Conservation (phyloP, 2,797 vertebrate genomes). For the Euthynnus affinis region DNA sequence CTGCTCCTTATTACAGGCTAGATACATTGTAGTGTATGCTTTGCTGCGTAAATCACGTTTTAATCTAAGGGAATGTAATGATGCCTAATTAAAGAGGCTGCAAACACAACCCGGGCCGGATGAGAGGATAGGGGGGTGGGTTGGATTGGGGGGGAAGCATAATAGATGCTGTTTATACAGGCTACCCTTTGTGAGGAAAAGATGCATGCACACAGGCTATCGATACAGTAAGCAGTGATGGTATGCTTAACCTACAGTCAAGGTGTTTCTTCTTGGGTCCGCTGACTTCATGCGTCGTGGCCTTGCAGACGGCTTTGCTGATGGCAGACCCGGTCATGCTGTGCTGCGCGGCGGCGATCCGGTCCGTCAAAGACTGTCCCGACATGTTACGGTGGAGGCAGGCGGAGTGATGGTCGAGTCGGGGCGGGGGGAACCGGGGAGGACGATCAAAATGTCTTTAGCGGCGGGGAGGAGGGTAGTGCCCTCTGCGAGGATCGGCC, state of each 20-base stretch:
- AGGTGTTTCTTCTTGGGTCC: conserved; percentile 94
- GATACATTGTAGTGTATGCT: conserved; percentile 24
- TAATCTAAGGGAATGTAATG: conserved; percentile 69
- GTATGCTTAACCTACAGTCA: conserved; percentile 90
- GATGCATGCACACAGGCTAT: conserved; percentile 21
- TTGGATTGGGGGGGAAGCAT: not conserved
- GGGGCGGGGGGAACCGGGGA: conserved; percentile 69
- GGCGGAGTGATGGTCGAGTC: conserved; percentile 64
- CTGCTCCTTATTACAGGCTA: conserved; percentile 10
- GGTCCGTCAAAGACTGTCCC: conserved; percentile 93
- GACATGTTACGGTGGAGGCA: conserved; percentile 87
- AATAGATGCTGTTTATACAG: conserved; percentile 65
- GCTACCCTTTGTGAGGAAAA: conserved; percentile 70
- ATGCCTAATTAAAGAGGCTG: conserved; percentile 65
- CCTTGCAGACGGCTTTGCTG: conserved; percentile 93
- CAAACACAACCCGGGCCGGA: conserved; percentile 53
- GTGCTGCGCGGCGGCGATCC: conserved; percentile 95
- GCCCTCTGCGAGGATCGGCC: conserved; percentile 77
- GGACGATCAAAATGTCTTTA: conserved; percentile 84
- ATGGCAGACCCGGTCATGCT: conserved; percentile 94
- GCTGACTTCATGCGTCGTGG: conserved; percentile 92
- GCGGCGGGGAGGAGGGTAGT: conserved; percentile 72
- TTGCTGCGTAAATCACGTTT: conserved; percentile 51
- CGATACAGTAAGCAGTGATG: conserved; percentile 60
- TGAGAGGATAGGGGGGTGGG: not conserved